Percentiles rank a stretch among this genome's conserved stretches.
Evolutionary conservation across 1,140 invertebrate genomes (phyloP).

Genomic region (Pissodes strobi): DNA sequence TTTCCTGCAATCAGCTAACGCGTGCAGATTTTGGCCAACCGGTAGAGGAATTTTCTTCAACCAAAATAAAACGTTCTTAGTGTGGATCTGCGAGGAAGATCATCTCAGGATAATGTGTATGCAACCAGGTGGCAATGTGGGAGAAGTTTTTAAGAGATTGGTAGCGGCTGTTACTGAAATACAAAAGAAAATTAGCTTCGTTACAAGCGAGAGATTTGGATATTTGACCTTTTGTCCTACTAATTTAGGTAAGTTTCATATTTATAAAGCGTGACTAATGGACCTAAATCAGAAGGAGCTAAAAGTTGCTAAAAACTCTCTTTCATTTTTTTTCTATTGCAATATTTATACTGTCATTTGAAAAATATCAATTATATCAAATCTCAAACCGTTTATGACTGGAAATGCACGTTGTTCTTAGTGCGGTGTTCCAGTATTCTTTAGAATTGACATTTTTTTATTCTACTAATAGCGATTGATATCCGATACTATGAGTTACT

Average conservation of each 20-base stretch:
- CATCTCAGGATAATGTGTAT: conserved; percentile 79
- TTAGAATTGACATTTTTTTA: too few relatives aligned
- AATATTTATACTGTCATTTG: too few relatives aligned
- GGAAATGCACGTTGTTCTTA: too few relatives aligned
- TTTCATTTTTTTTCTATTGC: too few relatives aligned
- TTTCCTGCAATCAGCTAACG: conserved; percentile 70
- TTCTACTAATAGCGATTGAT: too few relatives aligned
- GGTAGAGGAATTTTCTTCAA: conserved; percentile 78
- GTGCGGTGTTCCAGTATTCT: too few relatives aligned
- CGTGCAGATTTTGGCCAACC: conserved; percentile 77
- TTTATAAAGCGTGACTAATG: too few relatives aligned
- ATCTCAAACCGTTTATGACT: too few relatives aligned
- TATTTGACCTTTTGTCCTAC: conserved; percentile 76
- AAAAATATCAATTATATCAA: too few relatives aligned
- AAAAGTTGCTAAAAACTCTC: too few relatives aligned
- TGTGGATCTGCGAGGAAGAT: conserved; percentile 80
- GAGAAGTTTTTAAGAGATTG: conserved; percentile 62
- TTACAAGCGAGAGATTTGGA: conserved; percentile 65
- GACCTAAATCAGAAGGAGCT: too few relatives aligned
- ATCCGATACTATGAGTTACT: too few relatives aligned
- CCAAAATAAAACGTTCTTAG: conserved; percentile 72
- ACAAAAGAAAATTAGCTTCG: conserved; percentile 62
- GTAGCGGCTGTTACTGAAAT: conserved; percentile 63
- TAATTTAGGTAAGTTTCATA: conserved; percentile 59
- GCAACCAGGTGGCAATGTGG: conserved; percentile 67